phyloP scores from a whole-genome alignment of 1,140 invertebrate genomes.

The Cryptotermes secundus region DNA sequence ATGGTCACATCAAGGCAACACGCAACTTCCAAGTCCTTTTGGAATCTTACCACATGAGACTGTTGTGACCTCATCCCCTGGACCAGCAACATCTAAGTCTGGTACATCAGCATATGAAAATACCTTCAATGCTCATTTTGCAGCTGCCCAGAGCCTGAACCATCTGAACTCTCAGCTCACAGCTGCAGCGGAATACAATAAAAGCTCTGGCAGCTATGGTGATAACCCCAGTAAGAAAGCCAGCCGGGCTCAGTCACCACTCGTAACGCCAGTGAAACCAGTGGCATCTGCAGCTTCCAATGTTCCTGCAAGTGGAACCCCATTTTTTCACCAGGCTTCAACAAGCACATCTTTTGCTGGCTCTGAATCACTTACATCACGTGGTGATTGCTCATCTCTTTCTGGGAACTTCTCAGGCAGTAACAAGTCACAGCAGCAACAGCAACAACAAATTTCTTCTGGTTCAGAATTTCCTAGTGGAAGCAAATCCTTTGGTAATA shows the following conservation, averaged over 20 bases:
- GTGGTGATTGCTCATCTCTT: constrained; percentile 52
- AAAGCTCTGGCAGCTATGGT: constrained; percentile 17
- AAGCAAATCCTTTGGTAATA: constrained; percentile 25
- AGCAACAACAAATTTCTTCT: constrained; percentile 39
- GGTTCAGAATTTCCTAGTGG: constrained; percentile 39
- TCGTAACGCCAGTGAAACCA: constrained; percentile 53
- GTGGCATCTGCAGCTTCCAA: constrained; percentile 55
- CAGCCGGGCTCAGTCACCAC: constrained; percentile 28
- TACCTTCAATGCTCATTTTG: constrained; percentile 65
- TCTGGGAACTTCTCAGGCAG: constrained; percentile 44
- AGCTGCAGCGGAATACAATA: constrained; percentile 46
- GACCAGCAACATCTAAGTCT: constrained; percentile 53
- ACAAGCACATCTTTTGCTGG: constrained; percentile 51
- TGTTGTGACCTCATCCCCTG: constrained; percentile 65
- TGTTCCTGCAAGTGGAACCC: constrained; percentile 47
- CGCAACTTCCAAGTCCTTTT: constrained; percentile 67
- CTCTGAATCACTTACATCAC: constrained; percentile 57
- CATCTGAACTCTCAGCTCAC: constrained; percentile 61
- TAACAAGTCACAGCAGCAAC: constrained; percentile 58
- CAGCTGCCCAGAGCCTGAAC: constrained; percentile 59
- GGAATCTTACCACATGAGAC: constrained; percentile 76
- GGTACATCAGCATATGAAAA: constrained; percentile 43
- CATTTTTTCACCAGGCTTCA: constrained; percentile 62
- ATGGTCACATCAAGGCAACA: constrained; percentile 62
- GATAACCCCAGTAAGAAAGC: constrained; percentile 26